phyloP scores from a whole-genome alignment of 1,140 invertebrate genomes.

The Chrysomallon squamiferum region DNA sequence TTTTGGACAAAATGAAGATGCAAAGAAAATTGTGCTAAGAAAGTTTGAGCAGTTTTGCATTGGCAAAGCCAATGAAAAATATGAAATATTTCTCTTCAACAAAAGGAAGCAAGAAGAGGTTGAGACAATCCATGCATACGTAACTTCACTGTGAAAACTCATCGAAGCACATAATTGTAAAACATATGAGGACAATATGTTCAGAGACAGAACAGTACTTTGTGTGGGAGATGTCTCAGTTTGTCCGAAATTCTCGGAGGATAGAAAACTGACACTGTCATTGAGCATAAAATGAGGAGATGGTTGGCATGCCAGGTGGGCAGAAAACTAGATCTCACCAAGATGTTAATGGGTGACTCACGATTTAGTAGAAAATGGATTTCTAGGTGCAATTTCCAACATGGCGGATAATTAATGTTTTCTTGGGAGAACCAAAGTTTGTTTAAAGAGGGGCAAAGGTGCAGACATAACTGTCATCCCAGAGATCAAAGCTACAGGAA shows the following conservation, averaged over 20 bases:
- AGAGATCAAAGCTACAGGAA: not conserved
- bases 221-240: constrained; percentile 11
- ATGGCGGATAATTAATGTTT: not conserved
- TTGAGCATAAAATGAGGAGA: not conserved
- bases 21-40: constrained; percentile 12
- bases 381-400: not conserved
- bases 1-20: constrained; percentile 13
- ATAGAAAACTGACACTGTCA: not conserved
- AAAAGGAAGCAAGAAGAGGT: constrained; percentile 19
- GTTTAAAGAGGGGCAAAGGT: not conserved
- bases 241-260: constrained; percentile 1
- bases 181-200: constrained; percentile 18
- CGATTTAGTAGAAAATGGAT: not conserved
- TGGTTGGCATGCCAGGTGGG: not conserved
- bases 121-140: constrained; percentile 27
- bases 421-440: not conserved
- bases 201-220: constrained; percentile 23
- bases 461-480: constrained; percentile 4
- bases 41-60: constrained; percentile 27
- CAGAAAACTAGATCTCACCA: not conserved
- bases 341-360: not conserved
- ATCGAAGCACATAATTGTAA: constrained; percentile 24
- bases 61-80: constrained; percentile 26
- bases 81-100: constrained; percentile 25
- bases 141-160: constrained; percentile 12